These are phyloP conservation scores for Uloborus diversus DNA, from an alignment of 1,140 invertebrate species.

Conservation along the genomic window DNA sequence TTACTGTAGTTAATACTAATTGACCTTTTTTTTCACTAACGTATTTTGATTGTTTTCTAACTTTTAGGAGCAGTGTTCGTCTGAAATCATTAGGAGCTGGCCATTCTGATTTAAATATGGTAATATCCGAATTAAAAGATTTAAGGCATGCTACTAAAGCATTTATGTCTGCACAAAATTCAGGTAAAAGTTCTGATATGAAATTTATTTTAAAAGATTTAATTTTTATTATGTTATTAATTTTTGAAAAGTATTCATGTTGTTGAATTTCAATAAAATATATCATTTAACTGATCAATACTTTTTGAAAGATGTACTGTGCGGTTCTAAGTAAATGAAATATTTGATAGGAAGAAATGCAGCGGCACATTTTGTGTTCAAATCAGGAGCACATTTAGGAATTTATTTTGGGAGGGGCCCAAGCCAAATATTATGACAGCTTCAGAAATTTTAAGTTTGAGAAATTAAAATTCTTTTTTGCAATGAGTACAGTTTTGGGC, in stretches of 20 bases:
- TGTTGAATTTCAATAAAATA: neutral
- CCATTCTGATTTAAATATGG: slow-evolving; percentile 69
- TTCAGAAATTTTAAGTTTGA: too few relatives aligned
- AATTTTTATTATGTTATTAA: neutral
- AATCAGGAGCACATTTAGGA: too few relatives aligned
- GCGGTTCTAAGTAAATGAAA: neutral
- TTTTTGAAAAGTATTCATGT: neutral
- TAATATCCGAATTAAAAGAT: slow-evolving; percentile 70
- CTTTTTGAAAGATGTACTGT: neutral
- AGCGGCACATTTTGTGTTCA: too few relatives aligned
- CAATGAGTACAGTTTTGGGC: too few relatives aligned
- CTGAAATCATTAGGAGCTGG: slow-evolving; percentile 68
- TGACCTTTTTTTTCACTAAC: neutral
- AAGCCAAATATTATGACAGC: too few relatives aligned
- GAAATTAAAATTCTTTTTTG: too few relatives aligned
- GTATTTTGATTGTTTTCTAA: slow-evolving; percentile 21
- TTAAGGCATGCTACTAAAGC: slow-evolving; percentile 66
- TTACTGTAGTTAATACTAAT: neutral
- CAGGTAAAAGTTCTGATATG: slow-evolving; percentile 39
- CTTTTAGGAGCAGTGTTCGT: slow-evolving; percentile 69
- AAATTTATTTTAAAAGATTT: neutral
- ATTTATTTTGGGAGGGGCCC: too few relatives aligned
- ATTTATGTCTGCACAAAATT: slow-evolving; percentile 68
- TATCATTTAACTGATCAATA: neutral
- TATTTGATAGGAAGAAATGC: too few relatives aligned